Percentiles rank a stretch among this genome's conserved stretches.
Conservation (phyloP, 2,888 invertebrate genomes). For the Rhopalosiphum nymphaeae region DNA sequence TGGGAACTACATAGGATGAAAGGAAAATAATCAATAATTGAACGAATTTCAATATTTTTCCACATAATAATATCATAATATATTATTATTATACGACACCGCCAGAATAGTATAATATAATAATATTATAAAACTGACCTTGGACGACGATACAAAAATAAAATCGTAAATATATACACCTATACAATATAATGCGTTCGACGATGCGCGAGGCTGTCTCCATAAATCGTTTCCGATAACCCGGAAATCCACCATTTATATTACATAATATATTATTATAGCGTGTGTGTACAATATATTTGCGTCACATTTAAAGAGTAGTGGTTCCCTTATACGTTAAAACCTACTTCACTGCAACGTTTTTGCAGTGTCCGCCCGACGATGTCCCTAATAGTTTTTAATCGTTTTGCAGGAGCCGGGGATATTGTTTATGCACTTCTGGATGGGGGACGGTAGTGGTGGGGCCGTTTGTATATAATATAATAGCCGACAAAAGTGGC, state of each 20-base stretch:
- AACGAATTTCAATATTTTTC: neutral
- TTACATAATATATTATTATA: neutral
- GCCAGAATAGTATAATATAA: neutral
- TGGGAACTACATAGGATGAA: neutral
- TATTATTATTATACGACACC: neutral
- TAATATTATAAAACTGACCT: constrained; percentile 10
- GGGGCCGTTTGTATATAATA: neutral
- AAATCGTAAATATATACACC: neutral
- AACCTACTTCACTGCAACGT: neutral
- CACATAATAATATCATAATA: neutral
- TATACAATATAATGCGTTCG: neutral
- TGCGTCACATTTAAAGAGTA: neutral
- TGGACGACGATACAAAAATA: neutral
- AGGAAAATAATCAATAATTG: neutral
- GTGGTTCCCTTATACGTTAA: constrained; percentile 10
- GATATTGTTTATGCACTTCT: constrained; percentile 33
- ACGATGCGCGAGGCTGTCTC: neutral
- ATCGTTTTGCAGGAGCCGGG: constrained; percentile 33
- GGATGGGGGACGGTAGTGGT: no score
- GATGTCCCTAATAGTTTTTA: constrained; percentile 59
- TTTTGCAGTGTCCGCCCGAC: neutral
- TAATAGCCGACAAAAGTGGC: constrained; percentile 34
- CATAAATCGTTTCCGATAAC: constrained; percentile 48
- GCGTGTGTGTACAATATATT: neutral
- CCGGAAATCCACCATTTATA: constrained; percentile 48